Conservation (phyloP, 2,797 vertebrate genomes). For the Enteromius thamalakanensis region DNA sequence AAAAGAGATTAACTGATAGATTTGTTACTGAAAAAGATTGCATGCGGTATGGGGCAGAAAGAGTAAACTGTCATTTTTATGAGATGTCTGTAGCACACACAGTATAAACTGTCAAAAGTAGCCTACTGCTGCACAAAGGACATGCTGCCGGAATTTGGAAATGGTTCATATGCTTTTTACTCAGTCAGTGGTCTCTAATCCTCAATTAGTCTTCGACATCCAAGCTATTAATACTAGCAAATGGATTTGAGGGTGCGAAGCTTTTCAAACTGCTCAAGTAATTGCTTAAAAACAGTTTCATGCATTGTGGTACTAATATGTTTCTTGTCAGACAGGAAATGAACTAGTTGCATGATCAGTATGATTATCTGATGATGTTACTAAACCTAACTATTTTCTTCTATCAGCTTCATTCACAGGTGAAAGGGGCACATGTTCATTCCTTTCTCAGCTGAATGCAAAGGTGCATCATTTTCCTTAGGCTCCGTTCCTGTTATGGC, state of each 20-base stretch:
- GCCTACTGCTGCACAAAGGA: constrained; percentile 1
- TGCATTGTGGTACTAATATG: constrained; percentile 2
- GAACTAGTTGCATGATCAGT: background rate
- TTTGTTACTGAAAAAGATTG: constrained; percentile 19
- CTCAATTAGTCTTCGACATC: constrained; percentile 54
- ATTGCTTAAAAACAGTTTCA: constrained; percentile 43
- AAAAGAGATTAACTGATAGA: constrained; percentile 1
- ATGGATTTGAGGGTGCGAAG: constrained; percentile 43
- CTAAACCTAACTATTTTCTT: background rate
- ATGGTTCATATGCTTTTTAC: constrained; percentile 48
- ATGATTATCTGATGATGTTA: background rate
- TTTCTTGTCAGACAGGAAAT: constrained; percentile 20
- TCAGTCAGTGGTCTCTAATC: constrained; percentile 47
- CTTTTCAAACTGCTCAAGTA: constrained; percentile 25
- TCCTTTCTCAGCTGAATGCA: constrained; percentile 9
- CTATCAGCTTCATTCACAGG: background rate
- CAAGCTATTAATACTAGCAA: constrained; percentile 50
- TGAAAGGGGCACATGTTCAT: background rate
- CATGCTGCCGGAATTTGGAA: constrained; percentile 24
- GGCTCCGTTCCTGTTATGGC: background rate
- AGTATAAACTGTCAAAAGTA: constrained; percentile 27
- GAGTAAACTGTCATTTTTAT: constrained; percentile 23
- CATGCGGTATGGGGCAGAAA: background rate
- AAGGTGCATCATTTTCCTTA: constrained; percentile 8
- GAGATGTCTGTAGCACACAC: constrained; percentile 11